Evolutionary conservation across 2,113 vertebrate genomes (phyloP), one percentile per base, ranked within the genome.

Genomic region (Lucifuga dentata): DNA sequence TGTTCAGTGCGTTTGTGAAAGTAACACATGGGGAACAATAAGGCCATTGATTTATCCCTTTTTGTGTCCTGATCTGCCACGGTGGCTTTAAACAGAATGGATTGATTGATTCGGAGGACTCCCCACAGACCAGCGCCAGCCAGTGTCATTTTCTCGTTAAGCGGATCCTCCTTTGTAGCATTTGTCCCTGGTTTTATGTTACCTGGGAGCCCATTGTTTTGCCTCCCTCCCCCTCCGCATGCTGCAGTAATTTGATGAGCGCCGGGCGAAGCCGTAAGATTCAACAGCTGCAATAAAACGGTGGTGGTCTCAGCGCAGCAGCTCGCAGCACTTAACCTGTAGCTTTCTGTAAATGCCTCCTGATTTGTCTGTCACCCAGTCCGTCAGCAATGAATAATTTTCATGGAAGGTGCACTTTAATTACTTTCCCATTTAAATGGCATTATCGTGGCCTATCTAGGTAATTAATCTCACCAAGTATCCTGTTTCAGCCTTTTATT

Each of bases 331-430:
- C 94, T 97, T 97, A 97, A 98, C 96, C 95, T 94, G 94, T 94
- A 91, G 94, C 90, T 94, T 95, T 95, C 92, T 93, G 86, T 84
- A 94, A 96, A 93, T 94, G 94, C 89, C 93, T 95, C 94, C 95
- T 93, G 95, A 97, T 96, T 96, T 94, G 95, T 95, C 95, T 94
- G 95, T 97, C 95, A 97, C 94, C 92, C 94, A 95, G 96, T 98
- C 95, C 93, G 94, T 95, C 95, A 94, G 95, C 95, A 98, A 98
- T 98, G 97, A 98, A 99, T 98, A 98, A 97, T 98, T 99, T 99
- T 98, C 97, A 98, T 98, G 97, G 95, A 98, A 95, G 95, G 95
- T 98, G 96, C 95, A 97, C 97, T 98, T 98, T 99, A 99, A 99
- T 99, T 99, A 99, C 96, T 95, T 97, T 96, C 94, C 96, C 94